These are phyloP conservation scores for Stichopus horrens DNA, from an alignment of 53 echinoderm and acorn worm species.

Conservation along the genomic window DNA sequence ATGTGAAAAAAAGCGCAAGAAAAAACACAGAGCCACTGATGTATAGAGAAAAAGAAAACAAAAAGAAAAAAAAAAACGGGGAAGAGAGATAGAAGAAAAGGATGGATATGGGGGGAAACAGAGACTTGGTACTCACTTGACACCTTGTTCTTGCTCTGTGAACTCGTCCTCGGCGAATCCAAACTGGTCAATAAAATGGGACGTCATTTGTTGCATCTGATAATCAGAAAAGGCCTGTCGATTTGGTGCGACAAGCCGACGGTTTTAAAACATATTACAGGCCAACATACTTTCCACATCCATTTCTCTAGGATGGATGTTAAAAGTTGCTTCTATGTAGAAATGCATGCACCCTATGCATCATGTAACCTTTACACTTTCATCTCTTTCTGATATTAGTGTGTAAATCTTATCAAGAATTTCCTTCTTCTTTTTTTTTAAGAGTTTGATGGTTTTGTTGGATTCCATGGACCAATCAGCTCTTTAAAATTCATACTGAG, in stretches of 20 bases:
- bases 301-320: neutral
- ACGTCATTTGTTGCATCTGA: constrained; percentile 99
- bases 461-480: too few relatives aligned
- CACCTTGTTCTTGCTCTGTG: constrained; percentile 96
- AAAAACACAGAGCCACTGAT: constrained; percentile 43
- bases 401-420: too few relatives aligned
- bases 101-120: neutral
- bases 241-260: constrained; percentile 53
- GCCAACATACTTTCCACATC: neutral
- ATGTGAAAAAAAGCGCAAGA: constrained; percentile 39
- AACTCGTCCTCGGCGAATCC: constrained; percentile 99
- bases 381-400: too few relatives aligned
- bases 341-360: neutral
- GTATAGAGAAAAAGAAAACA: constrained; percentile 1
- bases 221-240: constrained; percentile 99
- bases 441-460: too few relatives aligned
- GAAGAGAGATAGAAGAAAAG: neutral
- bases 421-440: too few relatives aligned
- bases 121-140: constrained; percentile 77
- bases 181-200: constrained; percentile 99
- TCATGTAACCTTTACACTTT: neutral
- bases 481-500: too few relatives aligned
- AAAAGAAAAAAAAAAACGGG: neutral
- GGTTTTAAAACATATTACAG: constrained; percentile 29
- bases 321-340: neutral